Evolutionary conservation across 2,113 vertebrate species (phyloP).

Genomic region (Oxyura jamaicensis): DNA sequence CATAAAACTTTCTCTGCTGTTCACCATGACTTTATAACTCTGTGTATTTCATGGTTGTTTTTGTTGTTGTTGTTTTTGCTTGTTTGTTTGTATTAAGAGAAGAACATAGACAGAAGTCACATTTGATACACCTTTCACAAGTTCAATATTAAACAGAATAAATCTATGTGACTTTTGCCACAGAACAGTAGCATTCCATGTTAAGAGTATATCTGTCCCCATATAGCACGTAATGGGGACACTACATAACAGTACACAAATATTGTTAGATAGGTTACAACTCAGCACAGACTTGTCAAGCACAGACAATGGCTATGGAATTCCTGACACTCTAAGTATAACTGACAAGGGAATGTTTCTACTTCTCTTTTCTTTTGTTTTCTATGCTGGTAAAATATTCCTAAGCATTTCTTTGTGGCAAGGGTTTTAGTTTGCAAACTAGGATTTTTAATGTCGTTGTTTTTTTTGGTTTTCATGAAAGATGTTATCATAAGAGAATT

Average conservation of each 20-base stretch:
- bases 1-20: neutral
- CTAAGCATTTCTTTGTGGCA: neutral
- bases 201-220: neutral
- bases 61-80: no score
- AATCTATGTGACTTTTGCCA: neutral
- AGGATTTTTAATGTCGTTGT: rapidly evolving
- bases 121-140: neutral
- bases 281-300: neutral
- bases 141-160: neutral
- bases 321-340: neutral
- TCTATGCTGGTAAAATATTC: neutral
- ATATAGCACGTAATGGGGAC: neutral
- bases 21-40: neutral
- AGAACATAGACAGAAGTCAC: neutral
- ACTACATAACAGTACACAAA: neutral
- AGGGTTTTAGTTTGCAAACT: neutral
- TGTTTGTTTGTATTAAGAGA: neutral
- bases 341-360: neutral
- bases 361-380: neutral
- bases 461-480: no score
- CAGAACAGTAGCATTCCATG: neutral
- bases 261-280: neutral
- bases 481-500: neutral
- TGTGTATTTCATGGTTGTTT: no score
- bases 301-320: neutral